These are phyloP conservation scores for Lerema accius DNA, from an alignment of 1,140 invertebrate species.

Conservation along the genomic window DNA sequence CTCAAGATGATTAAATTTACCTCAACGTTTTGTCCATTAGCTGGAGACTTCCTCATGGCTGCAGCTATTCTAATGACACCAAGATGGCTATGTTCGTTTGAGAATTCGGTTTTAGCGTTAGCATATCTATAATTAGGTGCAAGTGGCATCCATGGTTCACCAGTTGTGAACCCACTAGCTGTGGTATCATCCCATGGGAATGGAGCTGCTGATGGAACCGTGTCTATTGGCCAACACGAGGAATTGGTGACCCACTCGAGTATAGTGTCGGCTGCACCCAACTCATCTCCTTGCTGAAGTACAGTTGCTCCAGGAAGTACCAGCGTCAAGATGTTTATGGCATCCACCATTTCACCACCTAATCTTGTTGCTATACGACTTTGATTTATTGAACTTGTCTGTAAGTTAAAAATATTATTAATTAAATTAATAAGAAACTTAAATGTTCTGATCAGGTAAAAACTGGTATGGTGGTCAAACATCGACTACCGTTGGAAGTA, in stretches of 20 bases:
- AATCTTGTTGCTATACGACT: conserved; percentile 79
- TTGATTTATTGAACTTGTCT: conserved; percentile 83
- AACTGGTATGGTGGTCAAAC: background rate
- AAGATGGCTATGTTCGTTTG: conserved; percentile 61
- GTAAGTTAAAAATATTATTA: conserved; percentile 23
- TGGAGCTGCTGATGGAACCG: conserved; percentile 80
- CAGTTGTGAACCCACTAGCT: conserved; percentile 83
- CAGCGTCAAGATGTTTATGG: conserved; percentile 84
- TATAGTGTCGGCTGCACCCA: conserved; percentile 85
- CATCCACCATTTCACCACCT: conserved; percentile 83
- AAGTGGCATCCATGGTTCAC: conserved; percentile 84
- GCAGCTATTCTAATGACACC: conserved; percentile 62
- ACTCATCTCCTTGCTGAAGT: conserved; percentile 89
- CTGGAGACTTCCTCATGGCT: conserved; percentile 69
- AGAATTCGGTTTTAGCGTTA: conserved; percentile 83
- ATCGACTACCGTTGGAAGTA: background rate
- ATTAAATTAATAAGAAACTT: background rate
- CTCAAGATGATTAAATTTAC: conserved; percentile 37
- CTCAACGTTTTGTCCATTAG: conserved; percentile 65
- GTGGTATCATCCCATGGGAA: conserved; percentile 88
- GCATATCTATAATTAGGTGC: conserved; percentile 80
- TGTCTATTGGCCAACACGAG: conserved; percentile 57
- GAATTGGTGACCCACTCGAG: conserved; percentile 55
- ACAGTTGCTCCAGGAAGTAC: conserved; percentile 86
- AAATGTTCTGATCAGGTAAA: background rate